phyloP scores from a whole-genome alignment of 2,113 vertebrate species.

The Equus quagga region DNA sequence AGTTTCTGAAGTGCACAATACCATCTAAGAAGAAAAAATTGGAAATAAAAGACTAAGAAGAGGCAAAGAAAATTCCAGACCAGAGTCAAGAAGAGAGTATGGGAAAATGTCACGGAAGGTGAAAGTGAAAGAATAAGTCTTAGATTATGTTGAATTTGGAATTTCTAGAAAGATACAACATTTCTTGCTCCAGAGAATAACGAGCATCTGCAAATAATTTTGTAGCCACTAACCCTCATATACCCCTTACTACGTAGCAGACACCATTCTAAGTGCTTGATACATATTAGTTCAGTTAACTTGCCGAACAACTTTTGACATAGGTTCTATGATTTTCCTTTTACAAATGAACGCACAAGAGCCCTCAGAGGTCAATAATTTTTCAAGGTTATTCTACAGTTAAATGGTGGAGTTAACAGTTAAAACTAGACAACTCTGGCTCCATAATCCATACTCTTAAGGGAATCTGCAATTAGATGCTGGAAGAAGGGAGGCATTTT shows the following conservation, averaged over 20 bases:
- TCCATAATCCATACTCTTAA: not conserved
- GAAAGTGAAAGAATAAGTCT: not conserved
- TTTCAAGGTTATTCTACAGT: not conserved
- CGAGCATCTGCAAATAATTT: not conserved
- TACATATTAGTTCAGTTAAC: not conserved
- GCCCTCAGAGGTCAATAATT: not conserved
- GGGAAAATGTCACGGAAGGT: slow-evolving; percentile 26
- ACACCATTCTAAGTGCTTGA: not conserved
- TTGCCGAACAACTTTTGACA: not conserved
- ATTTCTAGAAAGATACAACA: not conserved
- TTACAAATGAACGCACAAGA: slow-evolving; percentile 13
- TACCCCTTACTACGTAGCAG: not conserved
- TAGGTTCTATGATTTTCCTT: not conserved
- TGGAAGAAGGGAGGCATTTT: not conserved
- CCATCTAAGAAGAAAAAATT: slow-evolving; percentile 44
- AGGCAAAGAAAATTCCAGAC: slow-evolving; percentile 48
- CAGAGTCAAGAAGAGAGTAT: not conserved
- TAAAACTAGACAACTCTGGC: not conserved
- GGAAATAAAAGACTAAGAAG: slow-evolving; percentile 47
- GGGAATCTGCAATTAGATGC: not conserved
- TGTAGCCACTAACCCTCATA: not conserved
- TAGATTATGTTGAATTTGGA: not conserved
- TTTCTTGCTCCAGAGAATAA: slow-evolving; percentile 11
- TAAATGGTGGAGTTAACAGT: not conserved
- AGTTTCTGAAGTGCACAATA: not conserved